Evolutionary conservation across 2,113 vertebrate genomes (phyloP).

Genomic region (Sterrhoptilus dennistouni): DNA sequence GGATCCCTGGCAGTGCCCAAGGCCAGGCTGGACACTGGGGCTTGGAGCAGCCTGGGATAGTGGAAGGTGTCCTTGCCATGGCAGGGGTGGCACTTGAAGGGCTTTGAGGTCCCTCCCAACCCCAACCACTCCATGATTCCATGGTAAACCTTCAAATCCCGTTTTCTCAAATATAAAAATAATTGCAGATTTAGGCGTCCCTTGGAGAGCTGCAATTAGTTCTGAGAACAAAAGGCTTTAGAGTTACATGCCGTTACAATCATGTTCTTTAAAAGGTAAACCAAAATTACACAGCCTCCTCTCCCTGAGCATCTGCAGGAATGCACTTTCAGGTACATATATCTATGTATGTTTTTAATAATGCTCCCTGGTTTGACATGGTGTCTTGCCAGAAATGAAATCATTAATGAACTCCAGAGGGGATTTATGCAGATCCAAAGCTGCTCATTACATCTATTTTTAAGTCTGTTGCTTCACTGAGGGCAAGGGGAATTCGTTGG

Average conservation of each 20-base stretch:
- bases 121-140: neutral
- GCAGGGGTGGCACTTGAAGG: accelerated
- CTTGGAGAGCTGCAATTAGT: neutral
- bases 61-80: neutral
- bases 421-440: conserved; percentile 36
- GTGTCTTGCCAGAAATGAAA: conserved; percentile 50
- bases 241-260: neutral
- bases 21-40: neutral
- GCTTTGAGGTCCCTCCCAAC: no score
- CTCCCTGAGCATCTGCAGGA: neutral
- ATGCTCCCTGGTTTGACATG: neutral
- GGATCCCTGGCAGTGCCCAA: neutral
- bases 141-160: neutral
- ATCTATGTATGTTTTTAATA: conserved; percentile 23
- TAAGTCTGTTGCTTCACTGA: neutral
- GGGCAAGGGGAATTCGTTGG: conserved; percentile 18
- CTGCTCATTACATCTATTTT: conserved; percentile 45
- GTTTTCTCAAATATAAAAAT: neutral
- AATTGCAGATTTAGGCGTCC: neutral
- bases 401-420: conserved; percentile 38
- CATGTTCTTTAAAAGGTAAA: neutral
- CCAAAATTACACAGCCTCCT: neutral
- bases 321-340: neutral
- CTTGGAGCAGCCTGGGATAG: neutral
- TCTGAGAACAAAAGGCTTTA: neutral